Evolutionary conservation across 2,888 invertebrate species (phyloP), one percentile per base, ranked within the genome.

Genomic region (Drosophila putrida): DNA sequence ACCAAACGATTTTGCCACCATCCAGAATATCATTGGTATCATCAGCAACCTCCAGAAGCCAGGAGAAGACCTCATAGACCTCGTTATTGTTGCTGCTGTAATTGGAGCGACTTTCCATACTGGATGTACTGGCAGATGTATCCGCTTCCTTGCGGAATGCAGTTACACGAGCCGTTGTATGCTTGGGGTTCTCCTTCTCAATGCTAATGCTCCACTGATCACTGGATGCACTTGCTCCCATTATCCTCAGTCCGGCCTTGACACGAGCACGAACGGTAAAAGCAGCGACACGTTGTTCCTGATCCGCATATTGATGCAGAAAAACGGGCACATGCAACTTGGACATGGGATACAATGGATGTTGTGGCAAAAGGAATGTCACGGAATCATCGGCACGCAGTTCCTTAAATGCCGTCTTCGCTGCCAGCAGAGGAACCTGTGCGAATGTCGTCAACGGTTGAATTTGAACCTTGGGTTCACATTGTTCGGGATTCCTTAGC

Each of bases 221-320:
- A 80, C 93, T 95, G 87, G 94, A 95, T 92, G 96, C 95, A 54
- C 96, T 95, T 27, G 97, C 97, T 73, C 97, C 97, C 90, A 98
- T 93, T 82, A 98, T 95, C 73, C 96, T 94, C 64, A 98, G 93
- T 0, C 98, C 98, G 54, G 96, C 96, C 92, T 98, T 97, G 58
- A 98, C 98, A 78, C 97, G 95, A 75, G 97, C 97, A 91, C 98
- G 98, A 93, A 98, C 95, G 70, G 97, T 96, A 90, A 98, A 96
- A 44, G 96, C 96, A 63, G 96, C 95, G 73, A 97, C 95, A 49
- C 95, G 93, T 79, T 95, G 93, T 78, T 94, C 94, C 31, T 95
- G 93, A 79, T 94, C 94, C 25, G 95, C 93, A 83, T 95, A 95
- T 62, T 96, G 95, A 73, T 95, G 95, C 65, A 98, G 94, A 89